Evolutionary conservation across 53 echinoderm and acorn worm genomes (phyloP).

Genomic region (Antedon mediterranea): DNA sequence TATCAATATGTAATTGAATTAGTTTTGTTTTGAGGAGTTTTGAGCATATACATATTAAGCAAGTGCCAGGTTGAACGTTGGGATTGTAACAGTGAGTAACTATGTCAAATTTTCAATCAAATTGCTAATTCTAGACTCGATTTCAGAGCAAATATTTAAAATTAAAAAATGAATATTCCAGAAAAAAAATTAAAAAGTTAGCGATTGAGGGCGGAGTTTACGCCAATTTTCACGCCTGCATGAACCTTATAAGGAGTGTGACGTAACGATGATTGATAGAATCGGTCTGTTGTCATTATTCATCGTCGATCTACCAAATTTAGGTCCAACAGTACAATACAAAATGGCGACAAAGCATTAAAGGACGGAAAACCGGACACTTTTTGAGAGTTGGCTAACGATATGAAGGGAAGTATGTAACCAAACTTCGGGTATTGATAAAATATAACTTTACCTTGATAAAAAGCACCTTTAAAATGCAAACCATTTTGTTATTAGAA

Average conservation of each 20-base stretch:
- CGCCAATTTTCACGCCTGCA: neutral
- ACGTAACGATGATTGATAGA: neutral
- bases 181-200: neutral
- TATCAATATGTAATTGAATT: no score
- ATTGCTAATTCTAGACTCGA: no score
- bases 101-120: no score
- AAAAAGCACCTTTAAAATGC: neutral
- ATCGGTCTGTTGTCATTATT: neutral
- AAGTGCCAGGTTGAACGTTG: no score
- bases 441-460: neutral
- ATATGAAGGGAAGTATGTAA: neutral
- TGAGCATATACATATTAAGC: no score
- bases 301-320: neutral
- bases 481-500: neutral
- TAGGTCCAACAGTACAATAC: neutral
- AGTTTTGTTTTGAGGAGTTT: no score
- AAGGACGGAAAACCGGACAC: neutral
- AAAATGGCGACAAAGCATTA: neutral
- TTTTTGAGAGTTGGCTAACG: neutral
- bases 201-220: neutral
- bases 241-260: neutral
- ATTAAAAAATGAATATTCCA: neutral
- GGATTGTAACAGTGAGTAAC: no score
- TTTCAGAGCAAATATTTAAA: no score
- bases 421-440: neutral